These are phyloP conservation scores for Colostygia pectinataria DNA, from an alignment of 2,888 invertebrate species.

Conservation along the genomic window DNA sequence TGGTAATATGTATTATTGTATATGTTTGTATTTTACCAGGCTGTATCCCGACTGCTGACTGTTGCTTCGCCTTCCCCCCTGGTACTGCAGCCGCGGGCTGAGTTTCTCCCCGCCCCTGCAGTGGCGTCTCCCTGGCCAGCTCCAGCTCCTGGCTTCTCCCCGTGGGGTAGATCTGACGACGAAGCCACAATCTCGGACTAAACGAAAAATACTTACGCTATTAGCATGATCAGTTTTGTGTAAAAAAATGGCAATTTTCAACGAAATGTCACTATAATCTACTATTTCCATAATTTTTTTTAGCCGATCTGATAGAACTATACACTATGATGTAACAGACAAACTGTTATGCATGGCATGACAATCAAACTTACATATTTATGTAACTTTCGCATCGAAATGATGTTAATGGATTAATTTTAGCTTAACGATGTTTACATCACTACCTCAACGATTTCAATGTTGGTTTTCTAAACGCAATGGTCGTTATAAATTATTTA, in stretches of 20 bases:
- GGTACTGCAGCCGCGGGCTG: conserved; percentile 74
- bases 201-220: too few relatives aligned
- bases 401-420: not conserved
- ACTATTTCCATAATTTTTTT: too few relatives aligned
- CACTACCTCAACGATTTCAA: conserved; percentile 5
- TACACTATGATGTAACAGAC: not conserved
- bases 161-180: conserved; percentile 74
- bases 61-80: conserved; percentile 68
- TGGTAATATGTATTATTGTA: too few relatives aligned
- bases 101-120: conserved; percentile 65
- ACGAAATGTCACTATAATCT: too few relatives aligned
- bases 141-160: conserved; percentile 67
- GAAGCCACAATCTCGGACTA: conserved; percentile 69
- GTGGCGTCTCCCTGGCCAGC: conserved; percentile 70
- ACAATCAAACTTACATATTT: not conserved
- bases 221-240: too few relatives aligned
- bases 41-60: conserved; percentile 67
- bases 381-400: not conserved
- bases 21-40: conserved; percentile 46
- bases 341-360: not conserved
- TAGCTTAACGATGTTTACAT: not conserved
- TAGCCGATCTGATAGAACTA: too few relatives aligned
- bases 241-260: too few relatives aligned
- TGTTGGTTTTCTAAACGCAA: not conserved
- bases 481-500: not conserved